A percentile compares a stretch with the other conserved stretches of the same genome.
Conservation (phyloP, 2,113 vertebrate species). For the Columba janthina region DNA sequence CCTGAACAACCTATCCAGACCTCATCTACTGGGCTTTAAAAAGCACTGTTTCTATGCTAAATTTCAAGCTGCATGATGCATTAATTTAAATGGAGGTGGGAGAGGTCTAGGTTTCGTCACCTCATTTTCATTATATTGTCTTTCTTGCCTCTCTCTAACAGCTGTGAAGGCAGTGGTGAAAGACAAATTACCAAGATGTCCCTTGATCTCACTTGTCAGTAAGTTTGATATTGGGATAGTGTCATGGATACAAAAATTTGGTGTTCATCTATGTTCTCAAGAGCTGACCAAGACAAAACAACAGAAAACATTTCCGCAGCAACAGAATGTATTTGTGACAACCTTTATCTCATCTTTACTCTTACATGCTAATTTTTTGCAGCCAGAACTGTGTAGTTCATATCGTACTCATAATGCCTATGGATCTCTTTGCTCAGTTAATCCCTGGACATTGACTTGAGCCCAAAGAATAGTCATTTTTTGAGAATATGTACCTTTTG, state of each 20-base stretch:
- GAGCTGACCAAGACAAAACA: not conserved
- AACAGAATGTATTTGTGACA: not conserved
- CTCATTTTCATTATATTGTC: not conserved
- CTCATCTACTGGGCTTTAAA: not conserved
- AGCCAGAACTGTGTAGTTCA: not conserved
- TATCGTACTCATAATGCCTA: not conserved
- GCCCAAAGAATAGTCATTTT: not conserved
- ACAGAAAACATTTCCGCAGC: not conserved
- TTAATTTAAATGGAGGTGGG: not conserved
- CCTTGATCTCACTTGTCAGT: not conserved
- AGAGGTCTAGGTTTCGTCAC: not conserved
- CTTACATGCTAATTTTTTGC: not conserved
- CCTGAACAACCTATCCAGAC: not conserved
- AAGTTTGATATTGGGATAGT: not conserved
- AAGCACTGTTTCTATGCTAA: not conserved
- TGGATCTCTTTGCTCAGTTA: not conserved
- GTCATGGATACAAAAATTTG: rapidly evolving
- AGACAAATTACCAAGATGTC: not conserved
- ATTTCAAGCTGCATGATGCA: not conserved
- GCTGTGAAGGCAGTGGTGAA: not conserved
- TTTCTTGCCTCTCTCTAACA: not conserved
- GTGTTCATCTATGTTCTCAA: not conserved
- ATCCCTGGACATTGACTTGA: not conserved
- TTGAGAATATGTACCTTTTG: not conserved
- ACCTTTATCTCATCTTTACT: not conserved